Evolutionary conservation across 2,888 invertebrate species (phyloP).

Genomic region (Himalopsyche tibetana): DNA sequence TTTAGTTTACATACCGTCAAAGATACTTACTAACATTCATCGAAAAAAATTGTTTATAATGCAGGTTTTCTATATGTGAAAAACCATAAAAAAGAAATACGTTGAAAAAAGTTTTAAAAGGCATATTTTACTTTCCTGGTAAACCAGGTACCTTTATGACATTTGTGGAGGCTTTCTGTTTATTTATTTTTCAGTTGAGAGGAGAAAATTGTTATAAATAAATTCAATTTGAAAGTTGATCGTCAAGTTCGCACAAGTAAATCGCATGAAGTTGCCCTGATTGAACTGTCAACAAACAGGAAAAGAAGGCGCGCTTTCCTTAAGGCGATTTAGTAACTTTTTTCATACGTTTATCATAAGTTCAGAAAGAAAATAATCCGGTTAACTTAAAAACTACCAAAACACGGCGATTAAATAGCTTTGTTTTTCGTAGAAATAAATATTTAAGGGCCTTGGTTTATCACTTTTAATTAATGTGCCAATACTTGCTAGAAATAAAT

Average conservation of each 20-base stretch:
- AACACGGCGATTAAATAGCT: too few relatives aligned
- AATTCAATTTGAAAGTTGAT: conserved; percentile 43
- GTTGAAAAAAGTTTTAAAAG: background rate
- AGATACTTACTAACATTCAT: too few relatives aligned
- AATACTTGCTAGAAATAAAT: too few relatives aligned
- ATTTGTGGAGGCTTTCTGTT: background rate
- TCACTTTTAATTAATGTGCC: too few relatives aligned
- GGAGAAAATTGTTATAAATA: conserved; percentile 18
- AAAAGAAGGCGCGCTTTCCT: conserved; percentile 49
- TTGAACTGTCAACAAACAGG: conserved; percentile 59
- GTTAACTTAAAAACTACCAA: background rate
- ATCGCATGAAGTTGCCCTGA: conserved; percentile 47
- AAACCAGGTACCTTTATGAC: background rate
- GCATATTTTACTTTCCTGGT: background rate
- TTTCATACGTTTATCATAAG: conserved; percentile 55
- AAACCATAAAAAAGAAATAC: too few relatives aligned
- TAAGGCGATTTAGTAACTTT: conserved; percentile 54
- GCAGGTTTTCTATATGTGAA: too few relatives aligned
- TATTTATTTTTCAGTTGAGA: conserved; percentile 5
- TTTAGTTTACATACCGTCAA: too few relatives aligned
- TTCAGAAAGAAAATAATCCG: background rate
- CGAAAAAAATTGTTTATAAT: too few relatives aligned
- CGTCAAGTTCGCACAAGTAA: conserved; percentile 14
- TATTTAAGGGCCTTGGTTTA: too few relatives aligned
- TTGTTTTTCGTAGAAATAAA: too few relatives aligned